Base-by-base conservation (phyloP, 1,140 invertebrate species). In the Hermetia illucens region DNA sequence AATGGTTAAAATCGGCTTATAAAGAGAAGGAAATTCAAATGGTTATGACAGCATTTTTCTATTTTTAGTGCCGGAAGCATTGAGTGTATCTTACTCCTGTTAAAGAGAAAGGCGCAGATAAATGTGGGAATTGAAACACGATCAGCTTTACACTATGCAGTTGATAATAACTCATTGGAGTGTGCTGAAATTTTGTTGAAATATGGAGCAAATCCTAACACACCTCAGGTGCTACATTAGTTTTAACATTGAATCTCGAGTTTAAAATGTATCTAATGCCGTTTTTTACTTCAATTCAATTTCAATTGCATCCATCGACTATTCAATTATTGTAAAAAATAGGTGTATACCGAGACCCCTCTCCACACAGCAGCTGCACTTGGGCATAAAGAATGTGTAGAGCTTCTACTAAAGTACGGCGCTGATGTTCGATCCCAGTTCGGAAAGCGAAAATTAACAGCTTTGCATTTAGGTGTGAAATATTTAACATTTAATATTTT, bases 331-430 rank as follows among this genome's bases (percentile, higher is more conserved):
- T n/a, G n/a, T n/a, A n/a, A n/a, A n/a, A n/a, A n/a, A n/a, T 37
- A 77, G 71, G 74, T 83, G 18, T 84, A 76, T 45, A 84, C 78
- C 4, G 82, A 87, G 63, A 86, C 84, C 0, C 82, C 85, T 0
- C 54, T 91, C 4, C 85, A 89, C 44, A 75, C 87, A 3, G 83
- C 84, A 8, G 77, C 82, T 13, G 71, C 77, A 31, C 59, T 82
- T 21, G 84, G 84, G 8, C 74, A 74, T 20, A 62, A 69, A 0
- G 62, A 65, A 35, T 81, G 79, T 49, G 65, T 82, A 4, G 72
- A 74, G 49, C 49, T 86, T 15, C 59, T 87, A 2, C 58, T 87
- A 20, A 66, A 65, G 35, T 66, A 79, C 41, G 80, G 80, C 15
- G 83, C 83, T 3, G 80, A 85, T 47, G 78, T 83, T 2, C 65